Conservation (phyloP, 2,888 invertebrate genomes). For the Nemotelus pantherinus region DNA sequence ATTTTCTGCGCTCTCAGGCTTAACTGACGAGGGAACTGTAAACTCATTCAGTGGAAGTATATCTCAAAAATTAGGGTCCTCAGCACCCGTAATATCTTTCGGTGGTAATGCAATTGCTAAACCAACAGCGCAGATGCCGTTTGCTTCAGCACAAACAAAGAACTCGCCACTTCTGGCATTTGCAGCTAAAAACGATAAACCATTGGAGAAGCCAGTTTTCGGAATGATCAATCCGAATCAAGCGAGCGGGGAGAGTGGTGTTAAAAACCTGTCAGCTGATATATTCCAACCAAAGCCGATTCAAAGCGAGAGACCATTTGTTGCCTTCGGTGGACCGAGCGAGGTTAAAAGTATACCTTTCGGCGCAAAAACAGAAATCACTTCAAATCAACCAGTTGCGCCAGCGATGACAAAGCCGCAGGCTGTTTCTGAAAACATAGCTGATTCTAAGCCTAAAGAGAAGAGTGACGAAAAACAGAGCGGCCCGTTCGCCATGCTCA, state of each 20-base stretch:
- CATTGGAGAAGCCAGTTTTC: background rate
- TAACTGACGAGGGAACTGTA: background rate
- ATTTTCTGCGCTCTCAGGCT: background rate
- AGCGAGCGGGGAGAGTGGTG: background rate
- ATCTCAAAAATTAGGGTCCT: background rate
- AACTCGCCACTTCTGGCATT: conserved; percentile 2
- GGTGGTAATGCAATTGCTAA: conserved; percentile 8
- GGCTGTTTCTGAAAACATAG: background rate
- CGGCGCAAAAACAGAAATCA: background rate
- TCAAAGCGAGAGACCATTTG: background rate
- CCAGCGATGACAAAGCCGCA: background rate
- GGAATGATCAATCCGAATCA: background rate
- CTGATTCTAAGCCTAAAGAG: background rate
- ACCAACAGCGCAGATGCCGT: conserved; percentile 8
- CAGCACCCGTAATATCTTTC: background rate
- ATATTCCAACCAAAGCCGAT: conserved; percentile 8
- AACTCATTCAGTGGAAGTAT: background rate
- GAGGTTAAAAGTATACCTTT: background rate
- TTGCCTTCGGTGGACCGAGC: background rate
- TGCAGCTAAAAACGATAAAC: conserved; percentile 20
- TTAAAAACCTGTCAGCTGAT: background rate
- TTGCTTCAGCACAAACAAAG: background rate
- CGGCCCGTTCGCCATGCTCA: conserved; percentile 11
- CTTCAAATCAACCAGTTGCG: background rate
- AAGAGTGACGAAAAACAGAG: background rate